Evolutionary conservation across 2,797 vertebrate species (phyloP).

Genomic region (Eulemur coronatus): DNA sequence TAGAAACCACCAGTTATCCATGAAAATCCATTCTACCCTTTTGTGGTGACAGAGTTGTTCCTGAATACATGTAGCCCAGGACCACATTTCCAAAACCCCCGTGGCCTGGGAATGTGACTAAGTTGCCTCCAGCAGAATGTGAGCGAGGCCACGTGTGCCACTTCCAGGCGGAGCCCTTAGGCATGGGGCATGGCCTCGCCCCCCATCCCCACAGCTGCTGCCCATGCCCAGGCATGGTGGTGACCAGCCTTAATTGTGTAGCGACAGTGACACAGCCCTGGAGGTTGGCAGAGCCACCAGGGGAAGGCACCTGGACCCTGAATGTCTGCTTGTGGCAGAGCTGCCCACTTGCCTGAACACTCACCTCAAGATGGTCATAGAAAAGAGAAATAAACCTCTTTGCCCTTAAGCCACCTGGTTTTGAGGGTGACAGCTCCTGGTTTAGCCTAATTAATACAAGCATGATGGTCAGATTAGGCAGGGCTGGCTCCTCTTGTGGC

Average conservation of each 20-base stretch:
- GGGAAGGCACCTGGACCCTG: background rate
- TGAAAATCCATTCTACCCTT: background rate
- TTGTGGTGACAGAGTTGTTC: background rate
- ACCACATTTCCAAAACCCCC: background rate
- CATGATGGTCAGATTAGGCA: background rate
- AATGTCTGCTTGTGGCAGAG: background rate
- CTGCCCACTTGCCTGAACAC: background rate
- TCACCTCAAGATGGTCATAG: background rate
- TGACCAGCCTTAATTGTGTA: background rate
- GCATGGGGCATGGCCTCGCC: background rate
- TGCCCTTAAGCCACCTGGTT: background rate
- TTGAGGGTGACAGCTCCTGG: background rate
- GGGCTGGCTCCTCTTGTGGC: background rate
- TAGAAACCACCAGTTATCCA: background rate
- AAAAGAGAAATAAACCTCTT: background rate
- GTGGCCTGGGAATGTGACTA: background rate
- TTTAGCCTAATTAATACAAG: background rate
- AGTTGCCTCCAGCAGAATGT: background rate
- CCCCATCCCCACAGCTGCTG: background rate
- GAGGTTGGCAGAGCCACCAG: background rate
- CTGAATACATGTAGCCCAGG: background rate
- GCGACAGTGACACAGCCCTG: background rate
- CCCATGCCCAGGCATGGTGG: background rate
- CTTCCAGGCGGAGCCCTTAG: background rate
- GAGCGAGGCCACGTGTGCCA: rapidly evolving